phyloP scores from a whole-genome alignment of 2,113 vertebrate species.

The Cairina moschata region DNA sequence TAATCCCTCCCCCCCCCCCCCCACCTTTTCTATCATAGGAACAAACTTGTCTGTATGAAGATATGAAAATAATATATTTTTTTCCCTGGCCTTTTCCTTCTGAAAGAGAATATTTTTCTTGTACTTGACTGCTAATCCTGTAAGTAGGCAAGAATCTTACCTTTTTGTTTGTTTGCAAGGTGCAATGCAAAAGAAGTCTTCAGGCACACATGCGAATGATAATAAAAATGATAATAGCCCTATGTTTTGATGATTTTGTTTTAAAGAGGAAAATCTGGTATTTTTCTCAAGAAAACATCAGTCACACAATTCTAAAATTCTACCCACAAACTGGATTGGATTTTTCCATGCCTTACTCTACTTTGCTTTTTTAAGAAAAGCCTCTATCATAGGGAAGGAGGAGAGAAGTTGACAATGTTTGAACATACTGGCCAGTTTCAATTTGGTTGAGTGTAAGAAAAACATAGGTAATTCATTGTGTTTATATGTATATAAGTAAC shows the following conservation, averaged over 20 bases:
- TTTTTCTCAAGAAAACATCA: constrained; percentile 45
- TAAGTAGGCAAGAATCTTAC: not conserved
- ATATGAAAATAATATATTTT: not conserved
- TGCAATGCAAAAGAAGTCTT: not conserved
- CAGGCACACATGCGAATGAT: not conserved
- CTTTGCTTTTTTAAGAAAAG: constrained; percentile 29
- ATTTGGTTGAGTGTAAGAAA: not conserved
- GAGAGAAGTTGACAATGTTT: not conserved
- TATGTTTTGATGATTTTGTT: constrained; percentile 26
- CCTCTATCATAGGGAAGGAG: not conserved
- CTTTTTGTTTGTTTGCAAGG: constrained; percentile 15
- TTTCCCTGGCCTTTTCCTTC: not conserved
- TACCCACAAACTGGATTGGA: constrained; percentile 41
- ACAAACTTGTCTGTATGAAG: not conserved
- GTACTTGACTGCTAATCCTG: not conserved
- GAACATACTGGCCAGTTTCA: not conserved
- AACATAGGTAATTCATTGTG: not conserved
- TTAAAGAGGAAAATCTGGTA: constrained; percentile 55
- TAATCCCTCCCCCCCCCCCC: fast-evolving
- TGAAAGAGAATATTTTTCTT: not conserved
- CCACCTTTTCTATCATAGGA: not conserved
- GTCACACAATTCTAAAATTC: constrained; percentile 16
- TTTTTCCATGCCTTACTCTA: constrained; percentile 36
- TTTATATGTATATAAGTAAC: not conserved
- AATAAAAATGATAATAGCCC: not conserved